Conservation (phyloP, 2,797 vertebrate genomes). For the Dermochelys coriacea region DNA sequence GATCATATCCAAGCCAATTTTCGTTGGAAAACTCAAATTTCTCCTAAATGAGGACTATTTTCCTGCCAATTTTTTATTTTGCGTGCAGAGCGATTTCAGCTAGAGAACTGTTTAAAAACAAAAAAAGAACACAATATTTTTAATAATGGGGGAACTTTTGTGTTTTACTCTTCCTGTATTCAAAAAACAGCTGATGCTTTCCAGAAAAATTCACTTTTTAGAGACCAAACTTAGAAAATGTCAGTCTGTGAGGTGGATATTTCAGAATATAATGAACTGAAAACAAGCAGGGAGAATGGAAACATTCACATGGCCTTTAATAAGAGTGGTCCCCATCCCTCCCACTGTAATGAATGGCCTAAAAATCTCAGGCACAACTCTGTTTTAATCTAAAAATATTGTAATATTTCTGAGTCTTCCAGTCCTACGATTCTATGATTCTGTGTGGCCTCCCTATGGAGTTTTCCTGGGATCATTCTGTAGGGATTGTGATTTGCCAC, state of each 20-base stretch:
- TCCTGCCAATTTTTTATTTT: not conserved
- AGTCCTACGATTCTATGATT: too few relatives aligned
- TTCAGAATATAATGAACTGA: not conserved
- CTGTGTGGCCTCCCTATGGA: too few relatives aligned
- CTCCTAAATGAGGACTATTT: not conserved
- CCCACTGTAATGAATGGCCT: too few relatives aligned
- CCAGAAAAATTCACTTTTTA: not conserved
- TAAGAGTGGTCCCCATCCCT: too few relatives aligned
- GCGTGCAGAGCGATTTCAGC: not conserved
- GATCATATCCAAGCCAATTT: too few relatives aligned
- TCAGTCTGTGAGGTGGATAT: not conserved
- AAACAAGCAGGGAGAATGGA: not conserved
- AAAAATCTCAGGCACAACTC: too few relatives aligned
- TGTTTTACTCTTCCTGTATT: not conserved
- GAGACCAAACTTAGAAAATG: not conserved
- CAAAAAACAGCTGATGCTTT: not conserved
- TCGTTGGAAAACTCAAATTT: not conserved
- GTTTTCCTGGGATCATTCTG: too few relatives aligned
- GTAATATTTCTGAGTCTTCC: too few relatives aligned
- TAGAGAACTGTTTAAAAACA: too few relatives aligned
- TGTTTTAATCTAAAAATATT: too few relatives aligned
- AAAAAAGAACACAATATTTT: not conserved
- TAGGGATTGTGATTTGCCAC: too few relatives aligned
- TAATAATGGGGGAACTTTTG: not conserved
- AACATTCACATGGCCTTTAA: not conserved